Conservation (phyloP, 2,113 vertebrate species). For the Microtus richardsoni region DNA sequence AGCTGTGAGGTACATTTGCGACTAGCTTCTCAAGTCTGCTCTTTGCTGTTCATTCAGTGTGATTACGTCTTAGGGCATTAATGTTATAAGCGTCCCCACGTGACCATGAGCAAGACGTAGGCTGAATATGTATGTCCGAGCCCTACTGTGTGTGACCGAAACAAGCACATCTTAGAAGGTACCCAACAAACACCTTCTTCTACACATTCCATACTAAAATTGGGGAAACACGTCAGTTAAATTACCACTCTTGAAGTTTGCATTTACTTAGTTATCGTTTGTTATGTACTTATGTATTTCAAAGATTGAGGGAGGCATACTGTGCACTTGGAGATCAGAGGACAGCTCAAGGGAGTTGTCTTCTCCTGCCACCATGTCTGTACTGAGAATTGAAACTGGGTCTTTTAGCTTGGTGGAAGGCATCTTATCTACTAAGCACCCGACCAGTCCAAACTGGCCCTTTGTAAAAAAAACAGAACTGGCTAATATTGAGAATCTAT, state of each 20-base stretch:
- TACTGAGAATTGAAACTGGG: too few relatives aligned
- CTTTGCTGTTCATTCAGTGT: not conserved
- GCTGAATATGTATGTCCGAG: not conserved
- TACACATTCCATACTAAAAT: not conserved
- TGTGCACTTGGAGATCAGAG: not conserved
- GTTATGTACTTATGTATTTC: not conserved
- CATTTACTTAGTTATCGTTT: not conserved
- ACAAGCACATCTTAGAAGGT: not conserved
- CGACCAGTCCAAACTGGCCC: not conserved
- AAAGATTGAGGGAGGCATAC: too few relatives aligned
- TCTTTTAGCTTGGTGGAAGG: not conserved
- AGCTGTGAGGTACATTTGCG: not conserved
- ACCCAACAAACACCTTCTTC: constrained; percentile 25
- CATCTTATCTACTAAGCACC: too few relatives aligned
- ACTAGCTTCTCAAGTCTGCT: not conserved
- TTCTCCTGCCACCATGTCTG: not conserved
- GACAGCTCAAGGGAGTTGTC: too few relatives aligned
- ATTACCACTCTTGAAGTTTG: not conserved
- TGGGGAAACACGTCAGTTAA: not conserved
- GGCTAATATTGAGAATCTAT: constrained; percentile 24
- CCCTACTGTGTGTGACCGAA: not conserved
- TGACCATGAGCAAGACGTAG: not conserved
- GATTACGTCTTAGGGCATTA: not conserved
- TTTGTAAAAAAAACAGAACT: not conserved
- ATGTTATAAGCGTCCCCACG: not conserved